Base-by-base conservation (phyloP, 2,888 invertebrate species). In the Poecilobothrus nobilitatus region DNA sequence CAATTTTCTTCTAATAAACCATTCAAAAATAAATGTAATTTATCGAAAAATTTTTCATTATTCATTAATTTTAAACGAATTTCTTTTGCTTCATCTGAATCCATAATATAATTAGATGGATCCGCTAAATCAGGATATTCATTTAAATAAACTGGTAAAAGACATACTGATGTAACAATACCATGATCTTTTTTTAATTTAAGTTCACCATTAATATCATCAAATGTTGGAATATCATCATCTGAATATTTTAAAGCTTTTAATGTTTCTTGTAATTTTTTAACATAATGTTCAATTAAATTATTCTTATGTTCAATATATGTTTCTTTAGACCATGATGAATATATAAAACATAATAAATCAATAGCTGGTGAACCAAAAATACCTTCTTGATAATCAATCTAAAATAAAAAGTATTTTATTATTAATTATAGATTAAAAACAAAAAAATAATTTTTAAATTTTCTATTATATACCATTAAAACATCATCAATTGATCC, bases 401-500 rank as follows among this genome's bases (percentile, higher is more conserved):
- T 74, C 77, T 78, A 61, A 15, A 67, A 37, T 53, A 70, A 64
- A 37, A 65, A n/a, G n/a, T n/a, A n/a, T 64, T 37, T 37, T 8
- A 37, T 8, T 37, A n/a, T n/a, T n/a, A 37, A 37, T 37, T 37
- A 37, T 33, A n/a, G 22, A 33, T 62, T 18, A 62, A 15, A 65
- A 63, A n/a, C 41, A 41, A 66, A 18, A 65, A 53, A 53, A 4
- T 53, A 62, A 44, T 53, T 27, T 12, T n/a, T 18, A 61, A 63
- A 44, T 15, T 41, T 18, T 44, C 22, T 15, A 34, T 41, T 44
- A 67, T 27, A 18, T 27, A 79, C 79, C 68, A 82, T 77, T 70
- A 78, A 75, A 63, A 82, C 75, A 74, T 83, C 81, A 66, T 76
- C 72, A 15, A 80, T 72, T 68, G 76, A 77, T 21, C 77, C 78